Evolutionary conservation across 2,888 invertebrate genomes (phyloP), one percentile per base, ranked within the genome.

Genomic region (Mayetiola destructor): DNA sequence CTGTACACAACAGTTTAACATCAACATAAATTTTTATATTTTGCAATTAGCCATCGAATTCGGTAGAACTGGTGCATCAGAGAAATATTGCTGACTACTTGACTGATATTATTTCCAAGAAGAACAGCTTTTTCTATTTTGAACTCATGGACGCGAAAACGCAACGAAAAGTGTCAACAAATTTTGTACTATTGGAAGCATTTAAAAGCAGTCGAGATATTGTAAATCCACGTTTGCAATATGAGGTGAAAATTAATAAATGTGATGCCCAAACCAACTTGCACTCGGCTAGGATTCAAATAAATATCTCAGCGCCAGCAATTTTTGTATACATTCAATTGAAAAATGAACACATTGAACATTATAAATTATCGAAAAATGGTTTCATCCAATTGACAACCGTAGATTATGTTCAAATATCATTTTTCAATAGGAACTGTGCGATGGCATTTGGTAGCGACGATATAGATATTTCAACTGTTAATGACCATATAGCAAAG

Each of bases 251-350:
- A 8, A 48, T 27, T n/a, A n/a, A n/a, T n/a, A 23, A 27, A 16
- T 48, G 48, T 27, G 29, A 48, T 48, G 2, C 48, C n/a, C 20
- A 54, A 23, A 36, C 20, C 35, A 21, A 14, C 18, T 21, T 54
- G 2, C 35, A 35, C 27, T 48, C 48, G 4, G 48, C 48, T 2
- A 14, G 66, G 42, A 55, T 72, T n/a, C 66, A 65, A 40, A 59
- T 73, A 2, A 64, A 63, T 4, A 64, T 70, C 3, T 64, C 65
- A 56, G 62, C 61, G 35, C 73, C 73, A 1, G 71, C 71, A 0
- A 62, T 67, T 9, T 73, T 72, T 60, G 68, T 73, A 2, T 71
- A 69, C 35, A 57, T 73, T 14, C 68, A 71, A 57, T 23, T 73
- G 1, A 36, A 57, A 0, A 64, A 68, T 61, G 59, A 63, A 2